A percentile compares a stretch with the other conserved stretches of the same genome.
phyloP scores from a whole-genome alignment of 2,113 vertebrate species.

The Rhinoptilus africanus region DNA sequence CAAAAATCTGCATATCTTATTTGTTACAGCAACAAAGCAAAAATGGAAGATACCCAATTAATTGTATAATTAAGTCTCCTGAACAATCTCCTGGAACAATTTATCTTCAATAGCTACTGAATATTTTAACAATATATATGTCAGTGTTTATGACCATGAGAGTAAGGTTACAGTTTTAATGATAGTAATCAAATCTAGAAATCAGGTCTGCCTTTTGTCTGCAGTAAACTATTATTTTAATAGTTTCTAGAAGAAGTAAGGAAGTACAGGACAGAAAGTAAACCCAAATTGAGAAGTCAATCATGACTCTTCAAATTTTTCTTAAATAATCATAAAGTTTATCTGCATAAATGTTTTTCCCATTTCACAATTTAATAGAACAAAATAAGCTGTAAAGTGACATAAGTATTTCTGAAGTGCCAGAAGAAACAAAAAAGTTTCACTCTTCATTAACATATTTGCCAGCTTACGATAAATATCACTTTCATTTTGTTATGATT shows the following conservation, averaged over 20 bases:
- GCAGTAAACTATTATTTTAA: background rate
- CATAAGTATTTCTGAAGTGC: background rate
- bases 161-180: conserved; percentile 29
- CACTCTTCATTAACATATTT: background rate
- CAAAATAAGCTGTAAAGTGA: background rate
- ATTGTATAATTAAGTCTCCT: background rate
- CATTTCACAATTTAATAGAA: background rate
- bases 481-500: background rate
- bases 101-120: conserved; percentile 33
- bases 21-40: background rate
- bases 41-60: conserved; percentile 36
- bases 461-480: background rate
- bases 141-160: background rate
- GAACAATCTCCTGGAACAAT: background rate
- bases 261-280: background rate
- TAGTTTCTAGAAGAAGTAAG: background rate
- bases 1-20: background rate
- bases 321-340: background rate
- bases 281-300: background rate
- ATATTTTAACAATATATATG: conserved; percentile 52
- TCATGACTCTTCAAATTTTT: background rate
- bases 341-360: background rate
- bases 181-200: conserved; percentile 16
- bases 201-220: conserved; percentile 13
- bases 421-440: background rate